Base-by-base conservation (phyloP, 2,888 invertebrate species). In the Rhagium mordax region DNA sequence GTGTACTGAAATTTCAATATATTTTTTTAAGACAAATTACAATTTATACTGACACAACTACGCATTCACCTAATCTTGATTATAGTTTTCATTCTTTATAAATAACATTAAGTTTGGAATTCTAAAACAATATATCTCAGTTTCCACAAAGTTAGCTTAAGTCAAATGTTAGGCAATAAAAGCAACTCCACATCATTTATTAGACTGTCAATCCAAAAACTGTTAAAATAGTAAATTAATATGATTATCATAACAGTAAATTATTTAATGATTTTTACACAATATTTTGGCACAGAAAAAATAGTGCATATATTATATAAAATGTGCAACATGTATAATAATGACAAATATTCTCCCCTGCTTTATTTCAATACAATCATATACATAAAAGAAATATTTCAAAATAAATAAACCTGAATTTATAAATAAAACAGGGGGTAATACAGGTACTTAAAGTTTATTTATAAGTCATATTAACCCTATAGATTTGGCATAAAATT, bases 241-340 rank as follows among this genome's bases (percentile, higher is more conserved):
- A 41, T 41, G 4, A 13, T n/a, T 41, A 41, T n/a, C 41, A 41
- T 10, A 24, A 33, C 53, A 20, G 53, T 41, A 65, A 53, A 53
- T 33, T 18, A 33, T 18, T 13, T 33, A 33, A 53, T 33, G 15
- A 13, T 18, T 33, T 61, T 15, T 59, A 33, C 33, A 33, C 59
- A 15, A 65, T 18, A 64, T 18, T 65, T 65, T 65, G 65, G 65
- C 65, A 65, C 65, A 53, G 53, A 53, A 65, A 64, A 64, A 64
- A 51, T 15, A 29, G 65, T 65, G 65, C 65, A 53, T 65, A 51
- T 51, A 51, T 49, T 24, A 64, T 64, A 24, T 61, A 48, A 61
- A 61, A 64, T 49, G 64, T 64, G 64, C 64, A 24, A 64, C 49
- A 51, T 64, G 55, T 55, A 55, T 41, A 10, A 62, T 64, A 51